A percentile compares a stretch with the other conserved stretches of the same genome.
Conservation (phyloP, 1,140 invertebrate genomes). For the Drosophila sp. region DNA sequence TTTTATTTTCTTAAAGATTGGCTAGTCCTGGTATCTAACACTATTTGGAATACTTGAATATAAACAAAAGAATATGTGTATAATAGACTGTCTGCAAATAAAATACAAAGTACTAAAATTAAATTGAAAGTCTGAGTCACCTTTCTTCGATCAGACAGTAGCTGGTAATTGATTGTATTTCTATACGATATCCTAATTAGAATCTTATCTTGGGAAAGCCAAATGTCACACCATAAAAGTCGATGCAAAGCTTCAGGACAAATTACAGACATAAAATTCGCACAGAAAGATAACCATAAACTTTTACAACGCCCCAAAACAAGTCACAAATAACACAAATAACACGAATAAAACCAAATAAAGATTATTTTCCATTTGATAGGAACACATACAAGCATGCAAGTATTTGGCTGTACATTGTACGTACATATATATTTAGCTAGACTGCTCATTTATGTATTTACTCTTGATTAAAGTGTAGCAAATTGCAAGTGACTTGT, state of each 20-base stretch:
- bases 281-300: slow-evolving; percentile 41
- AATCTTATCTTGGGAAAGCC: slow-evolving; percentile 36
- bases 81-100: background rate
- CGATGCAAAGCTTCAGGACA: slow-evolving; percentile 31
- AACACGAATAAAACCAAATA: slow-evolving; percentile 44
- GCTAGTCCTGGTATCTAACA: too few relatives aligned
- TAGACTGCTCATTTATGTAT: slow-evolving; percentile 59
- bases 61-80: too few relatives aligned
- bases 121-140: slow-evolving; percentile 6
- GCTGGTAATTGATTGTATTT: slow-evolving; percentile 40
- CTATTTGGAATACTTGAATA: too few relatives aligned
- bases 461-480: slow-evolving; percentile 78
- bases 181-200: slow-evolving; percentile 29
- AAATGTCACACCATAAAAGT: slow-evolving; percentile 44
- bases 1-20: too few relatives aligned
- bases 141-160: background rate
- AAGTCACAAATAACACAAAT: slow-evolving; percentile 27
- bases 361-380: slow-evolving; percentile 46
- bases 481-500: slow-evolving; percentile 79
- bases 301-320: slow-evolving; percentile 39
- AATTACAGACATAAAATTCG: slow-evolving; percentile 45
- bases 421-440: background rate
- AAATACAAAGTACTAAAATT: background rate
- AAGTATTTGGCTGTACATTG: too few relatives aligned
- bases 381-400: background rate